phyloP scores from a whole-genome alignment of 2,113 vertebrate species.

The Alethe diademata region DNA sequence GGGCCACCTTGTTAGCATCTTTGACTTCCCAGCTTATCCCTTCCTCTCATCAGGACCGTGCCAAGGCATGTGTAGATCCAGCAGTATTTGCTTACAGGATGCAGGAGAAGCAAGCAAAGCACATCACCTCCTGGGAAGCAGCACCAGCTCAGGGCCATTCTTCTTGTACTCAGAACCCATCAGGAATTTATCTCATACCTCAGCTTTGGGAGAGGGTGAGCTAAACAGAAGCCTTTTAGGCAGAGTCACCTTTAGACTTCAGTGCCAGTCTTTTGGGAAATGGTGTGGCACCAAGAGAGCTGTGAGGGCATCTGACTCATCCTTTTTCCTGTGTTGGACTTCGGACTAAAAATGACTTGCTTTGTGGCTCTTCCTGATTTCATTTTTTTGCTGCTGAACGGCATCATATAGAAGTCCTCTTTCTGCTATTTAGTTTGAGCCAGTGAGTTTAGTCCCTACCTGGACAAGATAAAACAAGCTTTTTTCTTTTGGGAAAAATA shows the following conservation, averaged over 20 bases:
- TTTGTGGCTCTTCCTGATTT: background rate
- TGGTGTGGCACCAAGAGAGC: background rate
- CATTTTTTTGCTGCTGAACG: background rate
- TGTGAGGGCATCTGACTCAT: background rate
- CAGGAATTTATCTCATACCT: background rate
- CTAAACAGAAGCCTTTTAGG: background rate
- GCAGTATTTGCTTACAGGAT: background rate
- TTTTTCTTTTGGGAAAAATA: background rate
- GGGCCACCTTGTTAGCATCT: background rate
- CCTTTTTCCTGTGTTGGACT: background rate
- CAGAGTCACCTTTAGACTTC: background rate
- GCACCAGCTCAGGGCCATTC: background rate
- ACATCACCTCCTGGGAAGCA: accelerated
- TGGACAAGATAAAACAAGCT: background rate
- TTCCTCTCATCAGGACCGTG: background rate
- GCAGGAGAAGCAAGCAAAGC: background rate
- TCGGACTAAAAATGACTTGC: background rate
- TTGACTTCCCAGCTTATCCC: background rate
- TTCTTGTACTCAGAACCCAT: background rate
- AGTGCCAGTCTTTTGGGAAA: background rate
- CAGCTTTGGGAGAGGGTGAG: background rate
- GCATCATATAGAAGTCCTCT: background rate
- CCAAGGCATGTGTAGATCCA: background rate
- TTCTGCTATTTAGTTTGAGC: background rate
- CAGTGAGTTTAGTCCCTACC: background rate